These are phyloP conservation scores for Drosophila stalkeri DNA, from an alignment of 2,888 invertebrate genomes.

Conservation along the genomic window DNA sequence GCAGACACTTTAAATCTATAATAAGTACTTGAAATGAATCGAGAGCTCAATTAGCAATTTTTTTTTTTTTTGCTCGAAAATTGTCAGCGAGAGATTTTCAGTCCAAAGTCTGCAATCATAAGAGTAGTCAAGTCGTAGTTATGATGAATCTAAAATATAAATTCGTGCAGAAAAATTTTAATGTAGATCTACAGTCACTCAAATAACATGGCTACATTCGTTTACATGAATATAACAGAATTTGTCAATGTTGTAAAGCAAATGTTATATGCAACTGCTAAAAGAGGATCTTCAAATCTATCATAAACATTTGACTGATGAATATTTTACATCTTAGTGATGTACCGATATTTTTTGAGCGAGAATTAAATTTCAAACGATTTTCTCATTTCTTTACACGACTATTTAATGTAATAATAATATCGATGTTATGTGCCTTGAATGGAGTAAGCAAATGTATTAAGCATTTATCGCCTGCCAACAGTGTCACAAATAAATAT, in stretches of 20 bases:
- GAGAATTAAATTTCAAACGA: background rate
- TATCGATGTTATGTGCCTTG: background rate
- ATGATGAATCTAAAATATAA: too few relatives aligned
- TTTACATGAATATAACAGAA: background rate
- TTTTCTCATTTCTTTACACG: background rate
- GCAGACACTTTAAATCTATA: background rate
- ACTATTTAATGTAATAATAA: background rate
- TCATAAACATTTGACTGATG: too few relatives aligned
- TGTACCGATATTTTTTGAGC: too few relatives aligned
- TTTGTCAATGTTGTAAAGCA: background rate
- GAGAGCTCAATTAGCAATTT: background rate
- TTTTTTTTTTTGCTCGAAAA: background rate
- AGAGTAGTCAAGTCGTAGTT: background rate
- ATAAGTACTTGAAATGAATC: background rate
- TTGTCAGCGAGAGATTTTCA: background rate
- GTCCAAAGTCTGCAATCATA: background rate
- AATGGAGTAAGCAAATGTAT: background rate
- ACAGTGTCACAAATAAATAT: slow-evolving; percentile 12
- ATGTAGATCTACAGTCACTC: background rate
- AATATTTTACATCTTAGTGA: too few relatives aligned
- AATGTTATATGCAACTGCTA: too few relatives aligned
- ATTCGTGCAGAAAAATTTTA: too few relatives aligned
- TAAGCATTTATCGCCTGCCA: background rate
- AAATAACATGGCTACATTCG: background rate
- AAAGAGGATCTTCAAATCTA: background rate